These are phyloP conservation scores for Coptodon rendalli DNA, from an alignment of 2,113 vertebrate species.

Conservation along the genomic window DNA sequence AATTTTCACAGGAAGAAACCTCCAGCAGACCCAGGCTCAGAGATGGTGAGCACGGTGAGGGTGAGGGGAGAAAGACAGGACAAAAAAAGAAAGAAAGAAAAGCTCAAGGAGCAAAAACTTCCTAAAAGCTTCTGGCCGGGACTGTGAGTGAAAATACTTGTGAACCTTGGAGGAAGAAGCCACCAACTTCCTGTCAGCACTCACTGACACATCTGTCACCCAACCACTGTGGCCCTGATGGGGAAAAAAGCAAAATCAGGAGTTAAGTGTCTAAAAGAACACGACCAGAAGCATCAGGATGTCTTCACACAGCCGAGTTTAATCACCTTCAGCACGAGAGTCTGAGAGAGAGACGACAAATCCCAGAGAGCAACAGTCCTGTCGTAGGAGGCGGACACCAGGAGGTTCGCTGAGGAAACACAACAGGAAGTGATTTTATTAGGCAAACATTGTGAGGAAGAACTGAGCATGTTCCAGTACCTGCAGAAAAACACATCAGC, in stretches of 20 bases:
- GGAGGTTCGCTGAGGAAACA: slow-evolving; percentile 58
- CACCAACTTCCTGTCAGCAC: slow-evolving; percentile 70
- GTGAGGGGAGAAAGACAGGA: neutral
- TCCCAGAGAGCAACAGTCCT: slow-evolving; percentile 73
- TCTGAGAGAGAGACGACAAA: slow-evolving; percentile 54
- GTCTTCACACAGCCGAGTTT: neutral
- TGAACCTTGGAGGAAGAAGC: slow-evolving; percentile 77
- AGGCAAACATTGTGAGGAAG: neutral
- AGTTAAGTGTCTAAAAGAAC: neutral
- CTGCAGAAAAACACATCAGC: neutral
- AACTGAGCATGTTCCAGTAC: neutral
- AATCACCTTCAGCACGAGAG: slow-evolving; percentile 72
- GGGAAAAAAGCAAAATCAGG: rapidly evolving
- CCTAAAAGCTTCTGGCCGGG: neutral
- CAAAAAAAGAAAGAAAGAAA: neutral
- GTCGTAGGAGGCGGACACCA: slow-evolving; percentile 76
- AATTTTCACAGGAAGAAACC: neutral
- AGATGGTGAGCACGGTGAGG: neutral
- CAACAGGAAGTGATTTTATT: neutral
- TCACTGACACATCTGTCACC: slow-evolving; percentile 76
- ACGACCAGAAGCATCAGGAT: neutral
- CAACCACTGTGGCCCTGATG: slow-evolving; percentile 77
- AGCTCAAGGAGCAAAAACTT: neutral
- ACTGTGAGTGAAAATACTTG: rapidly evolving
- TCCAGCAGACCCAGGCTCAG: neutral